Base-by-base conservation (phyloP, 2,888 invertebrate genomes). In the Chymomyza procnemis region DNA sequence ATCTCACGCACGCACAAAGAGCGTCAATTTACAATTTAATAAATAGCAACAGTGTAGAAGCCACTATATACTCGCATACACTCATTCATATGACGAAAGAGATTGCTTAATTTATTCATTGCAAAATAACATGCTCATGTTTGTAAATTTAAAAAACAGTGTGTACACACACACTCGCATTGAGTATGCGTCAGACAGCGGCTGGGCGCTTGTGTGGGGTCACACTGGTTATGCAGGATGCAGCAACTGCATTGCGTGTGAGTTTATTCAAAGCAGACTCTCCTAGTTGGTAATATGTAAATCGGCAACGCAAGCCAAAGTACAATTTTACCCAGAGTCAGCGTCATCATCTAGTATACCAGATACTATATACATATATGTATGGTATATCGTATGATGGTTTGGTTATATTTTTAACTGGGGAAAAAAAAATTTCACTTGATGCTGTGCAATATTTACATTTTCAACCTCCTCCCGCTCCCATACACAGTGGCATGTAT, bases 181-280 rank as follows among this genome's bases (percentile, higher is more conserved):
- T 41, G 18, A 57, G 26, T 6, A 26, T 26, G 26, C 26, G 26
- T 26, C 47, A 55, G 50, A 6, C 19, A 8, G 22, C 2, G 22
- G 2, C 47, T 47, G 47, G 14, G 47, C 14, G 14, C 4, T 1
- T 14, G 47, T 1, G 47, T 14, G 47, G 47, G n/a, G 47, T 47
- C 47, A 26, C 47, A n/a, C 47, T 47, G 14, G 14, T n/a, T n/a
- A 16, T 47, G 47, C n/a, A n/a, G 47, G 47, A 19, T n/a, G n/a
- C n/a, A n/a, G n/a, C n/a, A 9, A n/a, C 9, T 41, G 34, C 34
- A 41, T 41, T 41, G 34, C 34, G 34, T 12, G 77, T 65, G 76
- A 79, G 87, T 82, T 81, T 81, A 81, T 81, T 86, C 87, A 86
- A 85, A 86, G 85, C 87, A 81, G 81, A 81, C 87, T 76, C 77